A percentile compares a stretch with the other conserved stretches of the same genome.
These are phyloP conservation scores for Sardinella longiceps DNA, from an alignment of 2,797 vertebrate species.

Conservation along the genomic window DNA sequence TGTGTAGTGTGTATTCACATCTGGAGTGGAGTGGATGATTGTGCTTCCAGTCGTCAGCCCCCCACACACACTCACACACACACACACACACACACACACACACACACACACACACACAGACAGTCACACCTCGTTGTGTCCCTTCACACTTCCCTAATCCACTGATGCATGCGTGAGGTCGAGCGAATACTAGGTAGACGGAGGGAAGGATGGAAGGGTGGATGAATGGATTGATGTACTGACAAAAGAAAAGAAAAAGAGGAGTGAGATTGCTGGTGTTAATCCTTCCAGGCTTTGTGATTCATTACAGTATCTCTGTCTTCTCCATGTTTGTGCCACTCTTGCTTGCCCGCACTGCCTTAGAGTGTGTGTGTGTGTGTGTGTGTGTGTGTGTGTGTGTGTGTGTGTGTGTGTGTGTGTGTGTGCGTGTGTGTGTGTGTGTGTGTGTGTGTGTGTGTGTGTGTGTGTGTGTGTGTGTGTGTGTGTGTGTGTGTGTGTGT, in stretches of 20 bases:
- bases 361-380: too few species aligned
- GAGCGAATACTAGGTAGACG: background rate
- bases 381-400: background rate
- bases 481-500: background rate
- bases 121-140: background rate
- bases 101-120: background rate
- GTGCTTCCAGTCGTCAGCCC: too few species aligned
- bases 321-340: background rate
- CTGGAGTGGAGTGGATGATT: background rate
- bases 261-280: background rate
- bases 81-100: background rate
- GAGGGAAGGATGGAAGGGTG: too few species aligned
- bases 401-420: background rate
- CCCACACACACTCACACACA: background rate
- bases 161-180: background rate
- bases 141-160: background rate
- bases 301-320: background rate
- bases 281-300: background rate
- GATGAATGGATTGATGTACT: too few species aligned
- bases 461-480: background rate
- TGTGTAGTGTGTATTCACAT: background rate
- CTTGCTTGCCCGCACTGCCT: background rate
- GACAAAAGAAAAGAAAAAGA: too few species aligned
- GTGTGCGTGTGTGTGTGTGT: background rate
- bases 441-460: slow-evolving; percentile 13